Evolutionary conservation across 2,888 invertebrate species (phyloP), one percentile per base, ranked within the genome.

Genomic region (Therioaphis trifolii): DNA sequence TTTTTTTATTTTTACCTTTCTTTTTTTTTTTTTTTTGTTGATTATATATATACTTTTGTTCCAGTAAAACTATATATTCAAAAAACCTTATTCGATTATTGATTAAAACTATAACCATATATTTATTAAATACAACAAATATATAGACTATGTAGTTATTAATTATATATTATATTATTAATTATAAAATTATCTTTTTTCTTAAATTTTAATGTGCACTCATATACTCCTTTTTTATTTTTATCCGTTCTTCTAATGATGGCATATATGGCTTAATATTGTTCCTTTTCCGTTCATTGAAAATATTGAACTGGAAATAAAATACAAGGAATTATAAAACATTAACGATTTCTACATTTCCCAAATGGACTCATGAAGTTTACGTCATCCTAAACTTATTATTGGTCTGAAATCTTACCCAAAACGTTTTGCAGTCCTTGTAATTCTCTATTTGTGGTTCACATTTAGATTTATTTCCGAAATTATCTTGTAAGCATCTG

Each of bases 371-470:
- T 66, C 35, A 35, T n/a, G 21, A 68, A 68, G 27, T 24, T 24
- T 24, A 5, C n/a, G 24, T 11, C 21, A 12, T 58, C 21, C 35
- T 24, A 58, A 58, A 11, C 58, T 9, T 24, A 58, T 9, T 24
- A 58, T 24, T 21, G 4, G 12, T 15, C 5, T 4, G 12, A 27
- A 75, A 79, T 9, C 49, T 27, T 85, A 85, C 79, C 85, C 85
- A 85, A 84, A 85, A 85, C 40, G 52, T 77, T 84, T 85, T 82
- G 66, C 85, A 85, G 29, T 77, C 61, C 43, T 84, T 85, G 29
- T 85, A 84, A 40, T 82, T 85, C 58, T 85, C 74, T 63, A 84
- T 66, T 35, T 86, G 43, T 9, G 84, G 58, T 69, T 72, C 69
- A 71, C 84, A 85, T 55, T 78, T 61, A 7, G 77, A 43, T 52